Evolutionary conservation across 1,140 invertebrate genomes (phyloP).

Genomic region (Drosophila willistoni): DNA sequence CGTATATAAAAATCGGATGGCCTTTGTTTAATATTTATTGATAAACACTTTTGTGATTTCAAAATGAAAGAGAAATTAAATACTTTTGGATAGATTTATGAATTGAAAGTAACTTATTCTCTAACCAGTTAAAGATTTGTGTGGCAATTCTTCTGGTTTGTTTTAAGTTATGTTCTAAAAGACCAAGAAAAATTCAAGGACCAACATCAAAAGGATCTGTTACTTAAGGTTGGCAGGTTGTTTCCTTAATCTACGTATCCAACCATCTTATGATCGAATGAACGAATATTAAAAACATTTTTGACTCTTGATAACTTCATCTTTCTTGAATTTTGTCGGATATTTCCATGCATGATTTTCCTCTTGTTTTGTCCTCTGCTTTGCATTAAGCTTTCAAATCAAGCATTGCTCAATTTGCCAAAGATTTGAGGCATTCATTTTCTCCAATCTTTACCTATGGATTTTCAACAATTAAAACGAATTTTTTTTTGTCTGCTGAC

Average conservation of each 20-base stretch:
- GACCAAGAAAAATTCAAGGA: no score
- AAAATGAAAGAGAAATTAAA: background rate
- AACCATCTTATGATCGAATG: no score
- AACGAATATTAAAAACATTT: no score
- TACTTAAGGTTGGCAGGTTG: no score
- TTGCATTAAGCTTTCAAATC: slow-evolving; percentile 24
- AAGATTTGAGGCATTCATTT: slow-evolving; percentile 43
- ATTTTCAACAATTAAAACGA: slow-evolving; percentile 8
- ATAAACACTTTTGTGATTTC: background rate
- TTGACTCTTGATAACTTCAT: background rate
- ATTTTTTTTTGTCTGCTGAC: slow-evolving; percentile 1
- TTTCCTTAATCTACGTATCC: no score
- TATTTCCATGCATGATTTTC: background rate
- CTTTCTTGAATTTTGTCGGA: background rate
- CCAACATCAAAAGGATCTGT: no score
- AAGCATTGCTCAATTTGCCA: slow-evolving; percentile 58
- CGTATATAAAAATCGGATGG: background rate
- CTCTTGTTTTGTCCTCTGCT: background rate
- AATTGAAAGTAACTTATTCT: no score
- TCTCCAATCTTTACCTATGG: background rate
- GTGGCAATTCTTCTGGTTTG: no score
- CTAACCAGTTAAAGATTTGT: no score
- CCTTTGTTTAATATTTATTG: background rate
- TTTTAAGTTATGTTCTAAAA: no score
- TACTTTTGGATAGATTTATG: background rate